Conservation (phyloP, 2,113 vertebrate species). For the Serilophus lunatus region DNA sequence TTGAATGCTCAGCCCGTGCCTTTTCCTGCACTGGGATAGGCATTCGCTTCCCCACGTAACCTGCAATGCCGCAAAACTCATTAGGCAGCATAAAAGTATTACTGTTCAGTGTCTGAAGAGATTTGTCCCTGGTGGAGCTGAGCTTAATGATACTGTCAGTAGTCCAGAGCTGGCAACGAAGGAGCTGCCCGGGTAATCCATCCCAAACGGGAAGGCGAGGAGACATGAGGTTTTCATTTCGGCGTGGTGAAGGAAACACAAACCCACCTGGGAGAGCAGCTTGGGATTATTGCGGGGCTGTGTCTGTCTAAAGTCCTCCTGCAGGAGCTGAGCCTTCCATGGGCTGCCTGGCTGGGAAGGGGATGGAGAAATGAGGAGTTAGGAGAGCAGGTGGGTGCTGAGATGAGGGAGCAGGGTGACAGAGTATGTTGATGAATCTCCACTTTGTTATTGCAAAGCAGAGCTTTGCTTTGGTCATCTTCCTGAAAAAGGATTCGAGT, state of each 20-base stretch:
- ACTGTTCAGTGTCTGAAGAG: slow-evolving; percentile 19
- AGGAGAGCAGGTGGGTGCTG: not conserved
- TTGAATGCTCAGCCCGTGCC: not conserved
- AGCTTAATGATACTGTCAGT: slow-evolving; percentile 32
- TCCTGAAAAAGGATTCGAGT: not conserved
- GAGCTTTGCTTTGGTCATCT: not conserved
- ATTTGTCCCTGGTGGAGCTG: slow-evolving; percentile 7
- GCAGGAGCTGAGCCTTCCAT: not conserved
- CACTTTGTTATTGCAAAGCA: not conserved
- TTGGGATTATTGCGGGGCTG: slow-evolving; percentile 27
- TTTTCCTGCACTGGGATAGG: not conserved
- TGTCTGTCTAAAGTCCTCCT: not conserved
- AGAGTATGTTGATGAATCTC: not conserved
- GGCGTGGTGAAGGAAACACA: slow-evolving; percentile 18
- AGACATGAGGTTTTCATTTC: slow-evolving; percentile 50
- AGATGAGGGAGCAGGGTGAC: not conserved
- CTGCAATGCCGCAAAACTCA: not conserved
- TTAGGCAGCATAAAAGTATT: slow-evolving; percentile 39
- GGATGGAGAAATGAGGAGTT: not conserved
- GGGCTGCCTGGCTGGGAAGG: not conserved
- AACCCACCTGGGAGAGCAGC: slow-evolving; percentile 7
- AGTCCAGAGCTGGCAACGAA: not conserved
- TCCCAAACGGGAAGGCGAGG: slow-evolving; percentile 5
- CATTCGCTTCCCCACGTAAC: not conserved
- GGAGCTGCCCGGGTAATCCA: slow-evolving; percentile 3